Percentiles rank a stretch among this genome's conserved stretches.
Evolutionary conservation across 64 coral and sea anemone genomes (phyloP).

Genomic region (Exaiptasia diaphana): DNA sequence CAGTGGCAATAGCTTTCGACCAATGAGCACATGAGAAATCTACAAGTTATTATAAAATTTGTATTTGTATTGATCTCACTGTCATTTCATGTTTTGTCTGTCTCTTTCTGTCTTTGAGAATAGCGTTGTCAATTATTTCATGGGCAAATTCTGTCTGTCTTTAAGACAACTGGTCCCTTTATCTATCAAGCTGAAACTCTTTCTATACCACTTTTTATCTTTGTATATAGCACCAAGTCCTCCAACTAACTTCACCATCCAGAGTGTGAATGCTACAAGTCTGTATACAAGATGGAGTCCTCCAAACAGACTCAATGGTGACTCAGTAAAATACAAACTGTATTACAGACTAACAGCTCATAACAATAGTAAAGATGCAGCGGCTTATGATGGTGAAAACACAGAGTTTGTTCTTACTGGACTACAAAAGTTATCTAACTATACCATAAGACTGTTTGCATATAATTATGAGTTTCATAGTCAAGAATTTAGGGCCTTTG

Average conservation of each 20-base stretch:
- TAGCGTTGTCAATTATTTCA: no score
- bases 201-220: not conserved
- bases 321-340: not conserved
- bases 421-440: constrained; percentile 9
- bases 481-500: no score
- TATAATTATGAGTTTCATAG: no score
- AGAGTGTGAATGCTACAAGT: constrained; percentile 24
- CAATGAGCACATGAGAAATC: no score
- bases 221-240: constrained; percentile 25
- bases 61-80: no score
- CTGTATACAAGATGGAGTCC: constrained; percentile 9
- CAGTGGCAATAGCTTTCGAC: no score
- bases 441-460: constrained; percentile 15
- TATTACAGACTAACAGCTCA: not conserved
- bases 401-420: not conserved
- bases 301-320: constrained; percentile 11
- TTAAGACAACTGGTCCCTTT: no score
- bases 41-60: not conserved
- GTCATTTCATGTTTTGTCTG: no score
- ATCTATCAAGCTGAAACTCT: no score
- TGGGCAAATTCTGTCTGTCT: no score
- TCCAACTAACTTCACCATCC: constrained; percentile 15
- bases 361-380: not conserved
- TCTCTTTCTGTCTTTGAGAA: no score
- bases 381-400: not conserved